Base-by-base conservation (phyloP, 2,888 invertebrate species). In the Stictocephala bisonia region DNA sequence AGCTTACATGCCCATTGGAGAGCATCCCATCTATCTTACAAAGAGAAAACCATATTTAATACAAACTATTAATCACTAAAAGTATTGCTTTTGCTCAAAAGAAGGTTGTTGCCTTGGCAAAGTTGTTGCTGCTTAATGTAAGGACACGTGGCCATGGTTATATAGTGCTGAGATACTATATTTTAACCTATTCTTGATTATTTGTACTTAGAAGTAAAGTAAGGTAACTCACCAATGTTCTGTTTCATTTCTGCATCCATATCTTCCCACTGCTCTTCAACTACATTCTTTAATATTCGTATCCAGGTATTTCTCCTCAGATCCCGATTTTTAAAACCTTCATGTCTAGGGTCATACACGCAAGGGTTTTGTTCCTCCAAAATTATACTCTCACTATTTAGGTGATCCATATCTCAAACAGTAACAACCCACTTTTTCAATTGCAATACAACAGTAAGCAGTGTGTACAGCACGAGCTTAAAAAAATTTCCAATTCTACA, bases 51-150 rank as follows among this genome's bases (percentile, higher is more conserved):
- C 18, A 51, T 22, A 7, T 51, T 51, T 20, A 22, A 51, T 51
- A n/a, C 51, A 51, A 22, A 22, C 51, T 18, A 18, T 20, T 22
- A 24, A 51, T 51, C 51, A 51, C n/a, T 51, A 22, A 20, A 51
- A 24, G 24, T 51, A 22, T 51, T 51, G 24, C n/a, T 51, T 51
- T 22, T 51, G 22, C 24, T 51, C 51, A 18, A 22, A 51, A 51
- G 51, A 51, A 51, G 51, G 18, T 51, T 18, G 22, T 51, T 51
- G 51, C 51, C 51, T 51, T 51, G 22, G 51, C 51, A 51, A 51
- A 51, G 24, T 22, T 24, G 51, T 22, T 51, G 6, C n/a, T 51
- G 24, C 24, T 22, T 22, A 22, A 51, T n/a, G n/a, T n/a, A n/a
- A n/a, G n/a, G n/a, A n/a, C n/a, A n/a, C n/a, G n/a, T n/a, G n/a